Conservation (phyloP, 1,140 invertebrate genomes). For the Diuraphis noxia region DNA sequence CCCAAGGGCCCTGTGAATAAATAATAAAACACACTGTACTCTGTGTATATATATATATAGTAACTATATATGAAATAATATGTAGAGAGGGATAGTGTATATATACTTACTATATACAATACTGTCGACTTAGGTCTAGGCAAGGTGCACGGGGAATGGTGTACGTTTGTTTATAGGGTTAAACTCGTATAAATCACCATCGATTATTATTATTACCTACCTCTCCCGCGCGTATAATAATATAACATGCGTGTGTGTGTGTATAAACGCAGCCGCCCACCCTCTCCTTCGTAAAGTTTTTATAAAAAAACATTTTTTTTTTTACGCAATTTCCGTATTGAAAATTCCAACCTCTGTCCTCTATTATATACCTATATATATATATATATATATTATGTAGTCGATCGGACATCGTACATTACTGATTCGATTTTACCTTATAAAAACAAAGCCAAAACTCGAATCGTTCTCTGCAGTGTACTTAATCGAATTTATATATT, state of each 20-base stretch:
- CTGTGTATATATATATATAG: background rate
- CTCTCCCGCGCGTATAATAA: background rate
- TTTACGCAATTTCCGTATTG: background rate
- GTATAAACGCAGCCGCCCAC: background rate
- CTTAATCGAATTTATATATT: background rate
- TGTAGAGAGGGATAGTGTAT: background rate
- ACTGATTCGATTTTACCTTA: background rate
- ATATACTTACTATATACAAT: background rate
- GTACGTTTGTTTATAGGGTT: slow-evolving; percentile 15
- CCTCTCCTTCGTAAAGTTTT: background rate
- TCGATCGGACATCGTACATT: background rate
- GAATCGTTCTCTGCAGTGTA: background rate
- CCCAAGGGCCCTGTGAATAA: slow-evolving; percentile 52
- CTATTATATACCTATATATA: background rate
- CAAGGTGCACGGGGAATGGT: background rate
- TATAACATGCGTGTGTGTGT: background rate
- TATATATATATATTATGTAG: too few species aligned
- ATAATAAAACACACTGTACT: slow-evolving; percentile 43
- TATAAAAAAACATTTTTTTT: background rate
- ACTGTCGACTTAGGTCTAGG: background rate
- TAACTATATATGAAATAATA: background rate
- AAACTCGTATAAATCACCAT: slow-evolving; percentile 40
- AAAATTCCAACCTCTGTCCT: background rate
- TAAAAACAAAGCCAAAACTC: background rate
- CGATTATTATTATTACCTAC: slow-evolving; percentile 7